phyloP scores from a whole-genome alignment of 2,797 vertebrate species.

The Ciconia nigra region DNA sequence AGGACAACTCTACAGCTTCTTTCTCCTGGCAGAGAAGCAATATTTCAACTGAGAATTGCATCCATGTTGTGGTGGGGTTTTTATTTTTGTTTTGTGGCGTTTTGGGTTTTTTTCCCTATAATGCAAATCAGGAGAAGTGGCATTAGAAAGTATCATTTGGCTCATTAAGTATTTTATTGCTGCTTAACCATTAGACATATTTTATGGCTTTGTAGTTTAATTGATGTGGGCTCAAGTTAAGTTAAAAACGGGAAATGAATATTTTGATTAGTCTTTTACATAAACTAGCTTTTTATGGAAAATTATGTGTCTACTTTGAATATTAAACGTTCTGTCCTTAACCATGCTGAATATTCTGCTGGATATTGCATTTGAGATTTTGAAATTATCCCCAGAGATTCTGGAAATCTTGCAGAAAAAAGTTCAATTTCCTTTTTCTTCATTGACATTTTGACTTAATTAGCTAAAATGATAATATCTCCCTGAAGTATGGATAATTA shows the following conservation, averaged over 20 bases:
- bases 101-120: neutral
- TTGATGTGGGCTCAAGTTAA: neutral
- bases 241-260: neutral
- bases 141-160: neutral
- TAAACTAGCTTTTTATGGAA: neutral
- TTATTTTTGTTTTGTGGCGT: neutral
- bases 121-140: neutral
- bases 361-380: slow-evolving; percentile 5
- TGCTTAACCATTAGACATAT: neutral
- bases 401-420: slow-evolving; percentile 3
- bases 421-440: slow-evolving; percentile 48
- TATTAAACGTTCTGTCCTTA: neutral
- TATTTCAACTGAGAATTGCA: neutral
- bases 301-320: neutral
- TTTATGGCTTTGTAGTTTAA: slow-evolving; percentile 5
- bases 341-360: neutral
- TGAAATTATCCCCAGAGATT: neutral
- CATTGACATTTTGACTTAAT: slow-evolving; percentile 63
- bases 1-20: neutral
- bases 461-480: slow-evolving; percentile 50
- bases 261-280: slow-evolving; percentile 10
- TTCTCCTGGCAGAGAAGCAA: neutral
- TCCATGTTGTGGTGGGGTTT: neutral
- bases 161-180: neutral
- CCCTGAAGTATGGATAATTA: slow-evolving; percentile 24